phyloP scores from a whole-genome alignment of 92 coral and sea anemone species.

The Siderastrea siderea region DNA sequence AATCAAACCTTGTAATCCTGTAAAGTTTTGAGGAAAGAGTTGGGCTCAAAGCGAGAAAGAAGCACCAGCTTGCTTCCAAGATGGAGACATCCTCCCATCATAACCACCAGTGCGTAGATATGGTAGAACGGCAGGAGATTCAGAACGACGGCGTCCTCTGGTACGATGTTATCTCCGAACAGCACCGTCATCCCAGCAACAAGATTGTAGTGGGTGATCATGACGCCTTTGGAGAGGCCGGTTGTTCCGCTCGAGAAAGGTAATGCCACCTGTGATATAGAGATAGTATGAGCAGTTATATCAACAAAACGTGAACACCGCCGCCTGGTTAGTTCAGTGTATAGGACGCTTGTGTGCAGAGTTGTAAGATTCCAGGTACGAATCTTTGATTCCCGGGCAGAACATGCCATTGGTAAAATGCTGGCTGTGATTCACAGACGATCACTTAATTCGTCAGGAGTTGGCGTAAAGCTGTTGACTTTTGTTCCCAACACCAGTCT shows the following conservation, averaged over 20 bases:
- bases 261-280: conserved; percentile 23
- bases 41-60: conserved; percentile 74
- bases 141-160: conserved; percentile 7
- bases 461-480: no score
- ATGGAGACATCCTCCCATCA: conserved; percentile 31
- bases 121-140: conserved; percentile 84
- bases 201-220: conserved; percentile 85
- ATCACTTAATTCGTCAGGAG: no score
- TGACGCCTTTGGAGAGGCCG: conserved; percentile 88
- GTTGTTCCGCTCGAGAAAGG: conserved; percentile 95
- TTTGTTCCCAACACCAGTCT: no score
- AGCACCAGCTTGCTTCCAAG: conserved; percentile 60
- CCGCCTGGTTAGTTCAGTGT: no score
- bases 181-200: conserved; percentile 17
- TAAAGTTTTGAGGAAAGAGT: conserved; percentile 68
- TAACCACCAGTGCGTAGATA: conserved; percentile 60
- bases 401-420: no score
- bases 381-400: no score
- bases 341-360: no score
- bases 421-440: no score
- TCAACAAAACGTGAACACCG: no score
- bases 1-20: conserved; percentile 76
- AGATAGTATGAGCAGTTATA: no score
- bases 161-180: neutral
- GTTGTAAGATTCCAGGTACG: no score